Base-by-base conservation (phyloP, 2,797 vertebrate species). In the Onychomys arenicola region DNA sequence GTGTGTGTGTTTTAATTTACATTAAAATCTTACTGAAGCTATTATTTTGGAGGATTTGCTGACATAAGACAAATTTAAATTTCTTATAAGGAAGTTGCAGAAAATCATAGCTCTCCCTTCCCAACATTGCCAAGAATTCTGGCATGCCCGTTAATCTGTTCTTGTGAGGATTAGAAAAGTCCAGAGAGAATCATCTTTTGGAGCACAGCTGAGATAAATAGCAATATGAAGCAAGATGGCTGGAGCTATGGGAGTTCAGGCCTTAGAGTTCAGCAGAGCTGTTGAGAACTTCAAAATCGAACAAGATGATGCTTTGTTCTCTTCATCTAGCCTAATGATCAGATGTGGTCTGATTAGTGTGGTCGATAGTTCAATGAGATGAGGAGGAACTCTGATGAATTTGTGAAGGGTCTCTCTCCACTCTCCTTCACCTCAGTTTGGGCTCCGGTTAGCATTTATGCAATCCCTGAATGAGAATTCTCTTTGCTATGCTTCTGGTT, bases 1-100 rank as follows among this genome's bases (percentile, higher is more conserved):
- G 7, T 57, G 21, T 37, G 29, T 21, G 29, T 61, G 19, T 86
- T 6, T 43, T 85, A 52, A 52, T 85, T 67, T 69, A 85, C 49
- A 69, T 67, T n/a, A 12, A 77, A 80, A 55, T 88, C 84, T 93
- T 23, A 69, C 73, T 90, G 14, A 91, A 94, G 49, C 23, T 91
- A 85, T 90, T 95, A 85, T 67, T 49, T 83, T 57, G 21, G 81
- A 29, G 2, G 49, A 46, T 81, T 77, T 89, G 11, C 34, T 92
- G 43, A 90, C 71, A 7, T 19, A 82, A 61, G 46, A 34, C 34
- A 90, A 91, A 81, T 94, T 32, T 84, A 49, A 21, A 49, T 88
- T 92, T 83, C 37, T 40, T 21, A 6, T 40, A 83, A 95, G 89
- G 49, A 96, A 95, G 91, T 76, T 3, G n/a, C 29, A 82, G 32